A percentile compares a stretch with the other conserved stretches of the same genome.
These are phyloP conservation scores for Verasper variegatus DNA, from an alignment of 2,113 vertebrate genomes.

Conservation along the genomic window DNA sequence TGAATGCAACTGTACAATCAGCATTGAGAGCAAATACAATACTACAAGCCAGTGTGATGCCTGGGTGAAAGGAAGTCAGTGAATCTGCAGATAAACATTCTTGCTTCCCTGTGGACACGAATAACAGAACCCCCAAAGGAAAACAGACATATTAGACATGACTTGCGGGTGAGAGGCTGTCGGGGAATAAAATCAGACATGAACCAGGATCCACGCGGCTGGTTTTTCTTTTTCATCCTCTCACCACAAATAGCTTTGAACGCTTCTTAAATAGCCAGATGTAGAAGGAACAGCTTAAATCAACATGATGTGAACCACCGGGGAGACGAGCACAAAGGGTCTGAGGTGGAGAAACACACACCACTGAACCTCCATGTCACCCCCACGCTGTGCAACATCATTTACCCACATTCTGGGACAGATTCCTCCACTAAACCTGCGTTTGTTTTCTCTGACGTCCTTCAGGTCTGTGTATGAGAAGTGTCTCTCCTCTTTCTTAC, in stretches of 20 bases:
- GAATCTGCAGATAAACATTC: background rate
- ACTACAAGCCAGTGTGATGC: background rate
- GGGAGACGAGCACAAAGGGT: background rate
- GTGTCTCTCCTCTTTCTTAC: constrained; percentile 5
- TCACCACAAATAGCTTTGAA: background rate
- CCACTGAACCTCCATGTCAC: constrained; percentile 16
- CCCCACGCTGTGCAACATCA: constrained; percentile 41
- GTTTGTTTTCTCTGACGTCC: constrained; percentile 27
- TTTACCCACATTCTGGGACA: constrained; percentile 44
- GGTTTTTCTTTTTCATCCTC: background rate
- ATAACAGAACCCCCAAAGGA: background rate
- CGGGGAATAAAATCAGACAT: background rate
- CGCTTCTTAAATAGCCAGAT: constrained; percentile 40
- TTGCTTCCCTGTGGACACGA: background rate
- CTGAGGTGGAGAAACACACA: constrained; percentile 7
- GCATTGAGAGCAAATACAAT: no score
- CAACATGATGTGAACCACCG: constrained; percentile 1
- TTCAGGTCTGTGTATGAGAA: background rate
- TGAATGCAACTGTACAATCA: no score
- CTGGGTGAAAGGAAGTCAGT: background rate
- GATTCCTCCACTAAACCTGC: background rate
- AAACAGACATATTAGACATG: background rate
- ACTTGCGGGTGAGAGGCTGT: background rate
- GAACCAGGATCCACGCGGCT: background rate
- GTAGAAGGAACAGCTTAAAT: constrained; percentile 10